Base-by-base conservation (phyloP, 1,140 invertebrate species). In the Parasteatoda tepidariorum region DNA sequence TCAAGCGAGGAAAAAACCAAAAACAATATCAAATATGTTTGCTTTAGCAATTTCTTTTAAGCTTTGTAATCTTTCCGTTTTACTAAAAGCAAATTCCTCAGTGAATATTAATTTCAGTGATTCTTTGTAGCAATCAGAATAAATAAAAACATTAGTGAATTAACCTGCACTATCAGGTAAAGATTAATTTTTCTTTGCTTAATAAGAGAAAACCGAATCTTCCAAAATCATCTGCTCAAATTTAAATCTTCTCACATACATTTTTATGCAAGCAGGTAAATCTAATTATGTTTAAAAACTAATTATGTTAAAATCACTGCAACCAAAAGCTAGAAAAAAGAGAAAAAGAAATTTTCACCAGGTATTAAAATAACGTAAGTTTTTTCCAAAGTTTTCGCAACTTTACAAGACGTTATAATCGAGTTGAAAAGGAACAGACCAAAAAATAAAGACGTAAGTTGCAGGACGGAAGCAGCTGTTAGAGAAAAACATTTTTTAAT, bases 231-330 rank as follows among this genome's bases (percentile, higher is more conserved):
- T 59, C 57, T 26, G 24, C n/a, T 59, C 24, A 9, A 59, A 22
- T 59, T n/a, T 24, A 59, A 24, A 24, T 59, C 18, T 59, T 59
- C 24, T 59, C 18, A 59, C 7, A 22, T 22, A 9, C 9, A 26
- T 59, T 59, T 59, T 59, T 59, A 26, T 59, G 24, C n/a, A 7
- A 26, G 24, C n/a, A 26, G 24, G 24, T 59, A 26, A 59, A 59
- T 59, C 57, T 22, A 59, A 59, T 59, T 59, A 59, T 59, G 57
- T 59, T 59, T 59, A 59, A 59, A 59, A 59, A 24, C 7, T 59
- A 59, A 59, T 59, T 59, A 59, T 22, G 57, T 59, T 59, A 59
- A 59, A 59, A 59, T 59, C n/a, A 59, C 24, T 59, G 18, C n/a
- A 9, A 59, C 57, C 18, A 59, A 59, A 59, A 59, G 38, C 38